Conservation (phyloP, 1,140 invertebrate species). For the Drosophila kanapiae region DNA sequence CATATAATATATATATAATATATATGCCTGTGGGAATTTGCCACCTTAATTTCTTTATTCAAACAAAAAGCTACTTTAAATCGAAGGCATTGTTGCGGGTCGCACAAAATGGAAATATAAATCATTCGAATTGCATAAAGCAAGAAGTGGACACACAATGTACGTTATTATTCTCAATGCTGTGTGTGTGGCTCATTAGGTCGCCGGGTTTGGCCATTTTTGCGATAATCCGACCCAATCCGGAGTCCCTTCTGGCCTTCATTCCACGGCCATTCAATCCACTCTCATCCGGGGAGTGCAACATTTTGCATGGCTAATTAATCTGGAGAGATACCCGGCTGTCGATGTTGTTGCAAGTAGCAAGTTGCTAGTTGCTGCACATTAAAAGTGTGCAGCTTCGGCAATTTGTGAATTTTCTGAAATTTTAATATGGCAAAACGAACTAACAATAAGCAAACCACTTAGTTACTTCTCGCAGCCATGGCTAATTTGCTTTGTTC, state of each 20-base stretch:
- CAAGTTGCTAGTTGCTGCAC: conserved; percentile 23
- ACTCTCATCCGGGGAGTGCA: conserved; percentile 17
- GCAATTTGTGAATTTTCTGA: conserved; percentile 53
- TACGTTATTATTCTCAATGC: conserved; percentile 34
- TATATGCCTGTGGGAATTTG: no score
- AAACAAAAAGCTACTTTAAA: conserved; percentile 2
- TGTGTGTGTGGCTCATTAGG: conserved; percentile 44
- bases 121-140: conserved; percentile 32
- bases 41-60: neutral
- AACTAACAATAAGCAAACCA: conserved; percentile 77
- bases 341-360: conserved; percentile 9
- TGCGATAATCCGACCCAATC: conserved; percentile 6
- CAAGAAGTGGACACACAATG: conserved; percentile 28
- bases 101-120: conserved; percentile 32
- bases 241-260: neutral
- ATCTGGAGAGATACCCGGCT: conserved; percentile 45
- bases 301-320: conserved; percentile 80
- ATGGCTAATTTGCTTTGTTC: conserved; percentile 68
- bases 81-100: neutral
- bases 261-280: conserved; percentile 13
- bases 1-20: no score
- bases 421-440: conserved; percentile 75
- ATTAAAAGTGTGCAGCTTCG: conserved; percentile 54
- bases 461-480: conserved; percentile 75
- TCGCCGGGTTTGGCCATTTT: conserved; percentile 23